Base-by-base conservation (phyloP, 2,888 invertebrate species). In the Microctonus aethiopoides region DNA sequence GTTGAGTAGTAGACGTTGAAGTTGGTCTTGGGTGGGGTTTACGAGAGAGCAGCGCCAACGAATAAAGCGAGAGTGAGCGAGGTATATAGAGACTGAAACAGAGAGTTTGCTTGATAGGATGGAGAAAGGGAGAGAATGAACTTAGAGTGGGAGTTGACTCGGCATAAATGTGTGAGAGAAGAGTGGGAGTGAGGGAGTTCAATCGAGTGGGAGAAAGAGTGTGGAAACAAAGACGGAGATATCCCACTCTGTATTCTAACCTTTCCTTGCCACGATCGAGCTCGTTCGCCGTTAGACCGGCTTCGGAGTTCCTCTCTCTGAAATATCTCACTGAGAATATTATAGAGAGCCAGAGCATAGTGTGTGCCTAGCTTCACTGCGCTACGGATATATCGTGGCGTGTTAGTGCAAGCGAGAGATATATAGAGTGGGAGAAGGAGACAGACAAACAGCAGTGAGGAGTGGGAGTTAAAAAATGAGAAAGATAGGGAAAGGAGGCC, bases 271-370 rank as follows among this genome's bases (percentile, higher is more conserved):
- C 13, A 67, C 51, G n/a, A n/a, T n/a, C 20, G n/a, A n/a, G n/a
- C 20, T 70, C 67, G 51, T 56, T 62, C 64, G 54, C 77, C 76
- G 76, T 78, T 76, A 77, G 77, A 79, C 74, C 73, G 75, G 76
- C 77, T 74, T 73, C 73, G 72, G 73, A 74, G 72, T 60, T 71
- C 74, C 77, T 78, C 80, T 78, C 79, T 77, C 80, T 77, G 80
- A 81, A 81, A 83, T 83, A 82, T 82, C 80, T 82, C 83, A 76
- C 81, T 77, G 78, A 80, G 81, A 82, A 83, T 83, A 83, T 83
- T 82, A 82, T 83, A 81, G 81, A 81, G 79, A 79, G 73, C 77
- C 62, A 29, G 46, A n/a, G n/a, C n/a, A 70, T 64, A 68, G 70
- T 70, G 73, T 74, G 78, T 70, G 76, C 79, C 72, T 75, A 75